Percentiles rank a stretch among this genome's conserved stretches.
Conservation (phyloP, 2,888 invertebrate genomes). For the Nomada ferruginata region DNA sequence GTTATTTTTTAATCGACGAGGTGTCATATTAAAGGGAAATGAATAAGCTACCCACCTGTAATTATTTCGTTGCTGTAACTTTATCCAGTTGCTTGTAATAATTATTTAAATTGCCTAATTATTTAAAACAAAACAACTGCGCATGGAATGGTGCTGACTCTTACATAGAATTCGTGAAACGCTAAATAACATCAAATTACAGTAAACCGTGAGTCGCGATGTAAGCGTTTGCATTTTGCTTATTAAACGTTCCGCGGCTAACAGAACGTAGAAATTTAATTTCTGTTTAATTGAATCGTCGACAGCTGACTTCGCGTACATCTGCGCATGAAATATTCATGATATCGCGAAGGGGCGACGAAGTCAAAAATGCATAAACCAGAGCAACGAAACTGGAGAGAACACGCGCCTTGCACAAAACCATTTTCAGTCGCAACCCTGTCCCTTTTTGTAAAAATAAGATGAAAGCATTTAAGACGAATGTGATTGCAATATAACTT, state of each 20-base stretch:
- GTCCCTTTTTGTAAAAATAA: background rate
- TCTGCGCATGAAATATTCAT: conserved; percentile 44
- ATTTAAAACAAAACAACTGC: too few relatives aligned
- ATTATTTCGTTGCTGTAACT: too few relatives aligned
- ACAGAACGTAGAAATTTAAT: conserved; percentile 39
- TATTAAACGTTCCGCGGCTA: conserved; percentile 38
- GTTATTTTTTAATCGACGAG: too few relatives aligned
- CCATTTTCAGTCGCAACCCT: background rate
- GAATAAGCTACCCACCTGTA: too few relatives aligned
- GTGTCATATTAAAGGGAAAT: too few relatives aligned
- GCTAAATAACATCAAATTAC: too few relatives aligned
- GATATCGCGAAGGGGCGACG: background rate
- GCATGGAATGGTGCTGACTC: too few relatives aligned
- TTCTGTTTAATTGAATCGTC: conserved; percentile 49
- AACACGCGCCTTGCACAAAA: background rate
- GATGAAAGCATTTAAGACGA: background rate
- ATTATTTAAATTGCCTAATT: too few relatives aligned
- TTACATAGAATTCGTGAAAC: too few relatives aligned
- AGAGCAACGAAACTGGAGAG: background rate
- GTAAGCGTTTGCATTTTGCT: conserved; percentile 46
- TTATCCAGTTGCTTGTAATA: too few relatives aligned
- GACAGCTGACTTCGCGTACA: conserved; percentile 30
- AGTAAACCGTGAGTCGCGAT: too few relatives aligned
- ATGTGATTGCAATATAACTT: too few relatives aligned
- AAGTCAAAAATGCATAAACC: conserved; percentile 31